Base-by-base conservation (phyloP, 2,797 vertebrate species). In the Graptemys geographica region DNA sequence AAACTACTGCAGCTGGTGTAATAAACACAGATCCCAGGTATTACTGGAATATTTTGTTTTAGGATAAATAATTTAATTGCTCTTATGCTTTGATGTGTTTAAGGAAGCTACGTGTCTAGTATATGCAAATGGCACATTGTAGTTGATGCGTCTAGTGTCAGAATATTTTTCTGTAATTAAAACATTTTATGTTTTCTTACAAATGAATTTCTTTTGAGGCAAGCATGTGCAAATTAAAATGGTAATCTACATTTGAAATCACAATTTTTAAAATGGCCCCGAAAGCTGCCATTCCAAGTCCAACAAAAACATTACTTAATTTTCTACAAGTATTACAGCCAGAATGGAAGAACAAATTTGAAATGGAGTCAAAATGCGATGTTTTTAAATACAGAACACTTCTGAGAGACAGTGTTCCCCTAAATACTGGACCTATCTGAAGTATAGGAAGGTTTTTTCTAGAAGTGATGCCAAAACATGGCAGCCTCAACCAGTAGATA, bases 11-110 rank as follows among this genome's bases (percentile, higher is more conserved):
- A 91, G 88, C 65, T 94, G 95, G 92, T 92, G 31, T 13, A 91
- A 93, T 94, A 95, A 92, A 52, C 37, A 52, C 11, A 89, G 86
- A 94, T 74, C 62, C 62, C 33, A 89, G 79, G 79, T 86, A 95
- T n/a, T 49, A 87, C 55, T 47, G 86, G n/a, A 89, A 28, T 87
- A 51, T 21, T 21, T 51, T 55, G 11, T n/a, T 65, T 90, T 96
- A 81, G 28, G 49, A 44, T 95, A 91, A 86, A 94, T 83, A 84
- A 94, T 92, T 89, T 93, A 84, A 97, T 65, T 83, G 83, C 52
- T 93, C 31, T 41, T 92, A 37, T 27, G 47, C 51, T 88, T 87
- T 81, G 25, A 83, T 84, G 49, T n/a, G 9, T 89, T 81, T 49
- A 56, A 90, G 86, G 80, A 56, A 25, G 86, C 80, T 90, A 44